A percentile compares a stretch with the other conserved stretches of the same genome.
phyloP scores from a whole-genome alignment of 2,888 invertebrate species.

The Plebejus anna region DNA sequence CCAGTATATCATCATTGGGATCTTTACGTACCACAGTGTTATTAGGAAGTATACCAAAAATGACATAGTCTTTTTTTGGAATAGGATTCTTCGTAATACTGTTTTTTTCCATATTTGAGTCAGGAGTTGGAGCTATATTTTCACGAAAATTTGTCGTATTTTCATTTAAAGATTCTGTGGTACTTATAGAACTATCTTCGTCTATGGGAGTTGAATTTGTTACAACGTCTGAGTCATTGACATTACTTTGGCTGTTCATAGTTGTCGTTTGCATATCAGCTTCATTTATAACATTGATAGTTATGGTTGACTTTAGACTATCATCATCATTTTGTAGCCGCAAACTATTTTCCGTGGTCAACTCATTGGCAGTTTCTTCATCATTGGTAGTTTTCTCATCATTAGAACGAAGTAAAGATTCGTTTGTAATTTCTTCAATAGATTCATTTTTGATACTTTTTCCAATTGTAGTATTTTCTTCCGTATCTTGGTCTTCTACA shows the following conservation, averaged over 20 bases:
- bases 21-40: constrained; percentile 89
- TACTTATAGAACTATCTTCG: constrained; percentile 43
- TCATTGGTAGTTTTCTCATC: constrained; percentile 15
- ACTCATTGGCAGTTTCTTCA: constrained; percentile 25
- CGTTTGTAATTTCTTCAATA: not conserved
- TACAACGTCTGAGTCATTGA: constrained; percentile 43
- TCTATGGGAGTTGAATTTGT: constrained; percentile 41
- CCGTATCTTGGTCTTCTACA: not conserved
- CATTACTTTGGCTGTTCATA: constrained; percentile 26
- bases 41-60: constrained; percentile 88
- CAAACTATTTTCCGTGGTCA: constrained; percentile 36
- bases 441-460: not conserved
- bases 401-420: not conserved
- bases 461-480: not conserved
- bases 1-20: constrained; percentile 83
- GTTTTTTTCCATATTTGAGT: constrained; percentile 47
- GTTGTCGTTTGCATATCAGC: constrained; percentile 16
- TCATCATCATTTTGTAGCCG: constrained; percentile 37
- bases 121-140: constrained; percentile 42
- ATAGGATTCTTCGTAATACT: constrained; percentile 49
- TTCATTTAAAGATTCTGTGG: constrained; percentile 46
- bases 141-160: constrained; percentile 41
- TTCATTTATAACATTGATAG: constrained; percentile 2
- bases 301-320: not conserved
- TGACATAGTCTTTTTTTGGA: constrained; percentile 84